Percentiles rank a stretch among this genome's conserved stretches.
Conservation (phyloP, 2,888 invertebrate genomes). For the Eupeodes latifasciatus region DNA sequence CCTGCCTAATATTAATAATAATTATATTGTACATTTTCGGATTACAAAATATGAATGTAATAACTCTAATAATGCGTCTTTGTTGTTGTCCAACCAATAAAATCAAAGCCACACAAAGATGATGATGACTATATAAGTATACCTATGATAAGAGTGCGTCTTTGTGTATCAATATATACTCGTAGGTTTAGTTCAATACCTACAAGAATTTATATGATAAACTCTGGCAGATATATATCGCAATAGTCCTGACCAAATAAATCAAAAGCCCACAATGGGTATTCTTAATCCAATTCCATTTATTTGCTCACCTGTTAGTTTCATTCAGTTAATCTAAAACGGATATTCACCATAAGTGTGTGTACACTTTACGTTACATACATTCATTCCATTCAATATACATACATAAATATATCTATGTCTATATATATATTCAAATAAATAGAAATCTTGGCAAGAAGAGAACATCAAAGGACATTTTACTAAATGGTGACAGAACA, state of each 20-base stretch:
- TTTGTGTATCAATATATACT: neutral
- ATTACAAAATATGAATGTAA: constrained; percentile 17
- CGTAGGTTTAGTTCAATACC: neutral
- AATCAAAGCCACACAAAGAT: neutral
- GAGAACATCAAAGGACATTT: constrained; percentile 37
- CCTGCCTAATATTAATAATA: neutral
- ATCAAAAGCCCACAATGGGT: constrained; percentile 20
- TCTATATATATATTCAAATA: no score
- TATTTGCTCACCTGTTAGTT: constrained; percentile 42
- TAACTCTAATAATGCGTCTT: neutral
- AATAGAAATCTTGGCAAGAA: constrained; percentile 15
- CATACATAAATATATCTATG: neutral
- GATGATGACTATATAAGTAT: neutral
- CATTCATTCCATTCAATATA: neutral
- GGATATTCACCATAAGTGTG: constrained; percentile 19
- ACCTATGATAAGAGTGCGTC: neutral
- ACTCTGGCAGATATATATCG: neutral
- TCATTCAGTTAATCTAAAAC: constrained; percentile 34
- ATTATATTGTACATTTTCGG: neutral
- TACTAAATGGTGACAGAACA: constrained; percentile 21
- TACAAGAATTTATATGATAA: neutral
- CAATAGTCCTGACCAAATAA: constrained; percentile 17
- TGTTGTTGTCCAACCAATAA: neutral
- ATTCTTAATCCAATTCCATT: constrained; percentile 23
- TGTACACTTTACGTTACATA: neutral